Percentiles rank a stretch among this genome's conserved stretches.
Evolutionary conservation across 2,888 invertebrate species (phyloP).

Genomic region (Baronia brevicornis): DNA sequence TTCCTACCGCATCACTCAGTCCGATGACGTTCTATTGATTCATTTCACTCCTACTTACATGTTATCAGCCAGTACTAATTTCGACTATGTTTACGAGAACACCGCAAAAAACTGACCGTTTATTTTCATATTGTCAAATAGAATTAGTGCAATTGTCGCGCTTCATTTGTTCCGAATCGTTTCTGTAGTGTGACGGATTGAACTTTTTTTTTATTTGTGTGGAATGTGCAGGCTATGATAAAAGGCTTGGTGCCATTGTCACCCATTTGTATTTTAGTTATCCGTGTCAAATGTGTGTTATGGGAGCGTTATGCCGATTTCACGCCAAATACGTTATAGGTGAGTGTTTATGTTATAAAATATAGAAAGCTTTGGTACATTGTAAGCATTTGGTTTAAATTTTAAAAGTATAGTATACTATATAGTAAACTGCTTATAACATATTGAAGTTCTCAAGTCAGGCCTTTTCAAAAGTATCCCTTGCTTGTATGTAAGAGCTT

Average conservation of each 20-base stretch:
- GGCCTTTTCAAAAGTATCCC: too few relatives aligned
- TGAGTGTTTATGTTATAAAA: constrained; percentile 37
- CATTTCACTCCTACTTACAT: constrained; percentile 17
- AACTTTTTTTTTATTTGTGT: constrained; percentile 15
- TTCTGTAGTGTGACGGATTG: constrained; percentile 3
- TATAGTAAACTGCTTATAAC: too few relatives aligned
- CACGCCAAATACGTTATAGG: constrained; percentile 66
- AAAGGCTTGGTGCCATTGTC: too few relatives aligned
- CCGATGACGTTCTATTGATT: constrained; percentile 14
- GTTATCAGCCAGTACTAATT: constrained; percentile 11
- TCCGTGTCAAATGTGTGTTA: constrained; percentile 50
- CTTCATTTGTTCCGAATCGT: constrained; percentile 2
- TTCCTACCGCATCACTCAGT: constrained; percentile 4
- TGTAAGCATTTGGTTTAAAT: too few relatives aligned
- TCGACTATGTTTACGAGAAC: constrained; percentile 1
- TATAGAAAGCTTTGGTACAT: too few relatives aligned
- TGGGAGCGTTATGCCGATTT: constrained; percentile 65
- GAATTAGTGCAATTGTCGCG: constrained; percentile 7
- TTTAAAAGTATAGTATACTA: too few relatives aligned
- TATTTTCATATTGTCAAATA: too few relatives aligned
- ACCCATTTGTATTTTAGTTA: constrained; percentile 8
- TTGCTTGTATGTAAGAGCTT: too few relatives aligned
- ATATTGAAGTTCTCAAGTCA: too few relatives aligned
- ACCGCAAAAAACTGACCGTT: too few relatives aligned
- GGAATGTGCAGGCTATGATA: constrained; percentile 21